Evolutionary conservation across 2,888 invertebrate species (phyloP).

Genomic region (Abscondita cerata): DNA sequence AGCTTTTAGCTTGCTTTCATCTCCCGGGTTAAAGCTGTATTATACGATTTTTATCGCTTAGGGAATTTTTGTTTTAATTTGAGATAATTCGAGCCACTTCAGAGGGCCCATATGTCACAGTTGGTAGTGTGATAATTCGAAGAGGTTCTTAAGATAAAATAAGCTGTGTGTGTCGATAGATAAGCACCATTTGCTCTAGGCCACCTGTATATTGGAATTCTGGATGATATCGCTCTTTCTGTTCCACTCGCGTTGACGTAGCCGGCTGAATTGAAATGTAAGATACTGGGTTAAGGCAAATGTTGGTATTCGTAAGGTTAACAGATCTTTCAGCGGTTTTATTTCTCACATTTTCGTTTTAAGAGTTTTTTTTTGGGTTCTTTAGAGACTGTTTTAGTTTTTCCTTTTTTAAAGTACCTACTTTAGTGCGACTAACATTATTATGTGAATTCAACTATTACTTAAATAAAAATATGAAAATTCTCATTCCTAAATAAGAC

Average conservation of each 20-base stretch:
- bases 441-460: too few species aligned
- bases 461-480: too few species aligned
- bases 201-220: conserved; percentile 31
- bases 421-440: neutral
- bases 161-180: conserved; percentile 28
- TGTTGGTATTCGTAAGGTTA: conserved; percentile 8
- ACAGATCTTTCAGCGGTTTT: conserved; percentile 29
- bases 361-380: conserved; percentile 16
- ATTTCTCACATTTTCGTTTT: conserved; percentile 25
- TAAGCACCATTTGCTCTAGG: conserved; percentile 27
- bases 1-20: conserved; percentile 33
- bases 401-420: neutral
- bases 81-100: conserved; percentile 32
- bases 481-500: too few species aligned
- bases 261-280: neutral
- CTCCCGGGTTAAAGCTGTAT: conserved; percentile 6
- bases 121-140: conserved; percentile 33
- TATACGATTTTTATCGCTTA: neutral
- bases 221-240: neutral
- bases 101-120: conserved; percentile 32
- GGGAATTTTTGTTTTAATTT: conserved; percentile 20
- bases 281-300: conserved; percentile 1
- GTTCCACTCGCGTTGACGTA: neutral
- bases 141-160: conserved; percentile 30
- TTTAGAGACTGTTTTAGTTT: neutral